A percentile compares a stretch with the other conserved stretches of the same genome.
phyloP scores from a whole-genome alignment of 2,797 vertebrate genomes.

The Peromyscus eremicus region DNA sequence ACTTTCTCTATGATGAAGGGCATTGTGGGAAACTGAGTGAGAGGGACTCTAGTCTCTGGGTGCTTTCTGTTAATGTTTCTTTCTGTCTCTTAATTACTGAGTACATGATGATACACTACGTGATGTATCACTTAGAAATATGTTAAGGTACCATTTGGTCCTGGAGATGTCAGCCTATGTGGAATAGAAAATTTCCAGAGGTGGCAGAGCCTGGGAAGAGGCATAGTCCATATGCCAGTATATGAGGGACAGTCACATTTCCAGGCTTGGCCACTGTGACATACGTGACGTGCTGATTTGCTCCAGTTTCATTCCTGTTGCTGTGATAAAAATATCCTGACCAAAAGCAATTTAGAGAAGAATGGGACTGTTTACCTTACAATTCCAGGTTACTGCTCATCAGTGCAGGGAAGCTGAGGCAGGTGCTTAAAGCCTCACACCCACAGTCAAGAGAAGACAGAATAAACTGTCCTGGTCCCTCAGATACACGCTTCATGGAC shows the following conservation, averaged over 20 bases:
- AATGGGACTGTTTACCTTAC: neutral
- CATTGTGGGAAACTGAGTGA: neutral
- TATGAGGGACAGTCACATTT: neutral
- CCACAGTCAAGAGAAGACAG: neutral
- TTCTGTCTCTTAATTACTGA: neutral
- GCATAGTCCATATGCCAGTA: neutral
- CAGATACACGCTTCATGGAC: neutral
- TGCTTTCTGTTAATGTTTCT: neutral
- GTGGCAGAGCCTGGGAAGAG: fast-evolving
- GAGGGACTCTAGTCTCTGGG: neutral
- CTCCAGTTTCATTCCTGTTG: neutral
- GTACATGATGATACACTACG: neutral
- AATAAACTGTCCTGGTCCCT: neutral
- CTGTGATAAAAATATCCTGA: neutral
- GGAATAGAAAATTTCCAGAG: neutral
- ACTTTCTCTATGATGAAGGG: neutral
- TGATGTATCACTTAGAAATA: neutral
- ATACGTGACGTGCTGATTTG: neutral
- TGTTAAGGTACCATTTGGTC: neutral
- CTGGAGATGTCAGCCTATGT: neutral
- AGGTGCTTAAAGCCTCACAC: neutral
- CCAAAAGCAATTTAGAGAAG: neutral
- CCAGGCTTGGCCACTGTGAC: neutral
- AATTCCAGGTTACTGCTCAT: no score
- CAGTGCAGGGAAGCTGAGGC: neutral